These are phyloP conservation scores for Caenorhabditis elegans DNA, from an alignment of 1,140 invertebrate species.

Conservation along the genomic window WBcel235 BX284603.4:8937501-8938000, in stretches of 20 bases:
- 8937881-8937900: constrained; percentile 17
- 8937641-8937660: background rate
- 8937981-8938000: too few species aligned
- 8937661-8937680: background rate
- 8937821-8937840: constrained; percentile 28
- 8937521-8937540: too few species aligned
- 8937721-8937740: background rate
- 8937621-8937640: too few species aligned
- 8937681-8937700: background rate
- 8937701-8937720: background rate
- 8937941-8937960: too few species aligned
- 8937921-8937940: too few species aligned
- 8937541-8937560: too few species aligned
- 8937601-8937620: too few species aligned
- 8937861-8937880: constrained; percentile 9
- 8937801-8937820: constrained; percentile 20
- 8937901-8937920: too few species aligned
- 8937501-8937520: too few species aligned
- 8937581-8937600: too few species aligned
- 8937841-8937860: constrained; percentile 12
- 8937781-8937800: constrained; percentile 2
- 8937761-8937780: constrained; percentile 18
- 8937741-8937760: background rate
- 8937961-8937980: too few species aligned
- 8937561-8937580: too few species aligned